Percentiles rank a stretch among this genome's conserved stretches.
These are phyloP conservation scores for Hirundichthys speculiger DNA, from an alignment of 2,113 vertebrate genomes.

Conservation along the genomic window DNA sequence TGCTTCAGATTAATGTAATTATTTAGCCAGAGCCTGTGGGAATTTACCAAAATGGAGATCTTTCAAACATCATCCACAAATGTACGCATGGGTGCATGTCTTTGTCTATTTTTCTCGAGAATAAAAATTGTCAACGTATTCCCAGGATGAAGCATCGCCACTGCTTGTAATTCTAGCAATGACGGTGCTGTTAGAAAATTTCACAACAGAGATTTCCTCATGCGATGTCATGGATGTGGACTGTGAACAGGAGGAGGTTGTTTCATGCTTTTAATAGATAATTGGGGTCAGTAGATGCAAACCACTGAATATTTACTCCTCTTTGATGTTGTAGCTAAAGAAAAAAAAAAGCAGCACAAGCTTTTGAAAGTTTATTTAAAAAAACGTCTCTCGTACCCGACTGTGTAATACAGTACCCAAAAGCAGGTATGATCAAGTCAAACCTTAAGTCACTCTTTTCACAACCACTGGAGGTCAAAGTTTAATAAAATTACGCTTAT, in stretches of 20 bases:
- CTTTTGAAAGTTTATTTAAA: conserved; percentile 68
- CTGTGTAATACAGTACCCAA: conserved; percentile 73
- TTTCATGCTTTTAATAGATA: no score
- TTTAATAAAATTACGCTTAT: conserved; percentile 76
- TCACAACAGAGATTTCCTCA: background rate
- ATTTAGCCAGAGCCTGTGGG: background rate
- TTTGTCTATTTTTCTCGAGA: background rate
- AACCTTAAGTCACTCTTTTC: conserved; percentile 80
- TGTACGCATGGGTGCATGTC: background rate
- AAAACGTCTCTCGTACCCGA: conserved; percentile 56
- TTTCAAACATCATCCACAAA: no score
- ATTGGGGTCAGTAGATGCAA: no score
- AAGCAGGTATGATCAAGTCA: conserved; percentile 82
- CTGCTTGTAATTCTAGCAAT: background rate
- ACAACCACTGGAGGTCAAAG: conserved; percentile 69
- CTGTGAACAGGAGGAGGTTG: background rate
- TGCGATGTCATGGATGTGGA: no score
- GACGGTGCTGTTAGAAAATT: background rate
- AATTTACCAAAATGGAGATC: background rate
- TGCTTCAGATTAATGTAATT: no score
- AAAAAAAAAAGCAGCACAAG: conserved; percentile 17
- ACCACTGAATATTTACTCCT: background rate
- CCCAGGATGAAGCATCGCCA: background rate
- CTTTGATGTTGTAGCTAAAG: background rate
- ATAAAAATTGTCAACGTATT: background rate